Evolutionary conservation across 2,113 vertebrate species (phyloP).

Genomic region (Bucco capensis): DNA sequence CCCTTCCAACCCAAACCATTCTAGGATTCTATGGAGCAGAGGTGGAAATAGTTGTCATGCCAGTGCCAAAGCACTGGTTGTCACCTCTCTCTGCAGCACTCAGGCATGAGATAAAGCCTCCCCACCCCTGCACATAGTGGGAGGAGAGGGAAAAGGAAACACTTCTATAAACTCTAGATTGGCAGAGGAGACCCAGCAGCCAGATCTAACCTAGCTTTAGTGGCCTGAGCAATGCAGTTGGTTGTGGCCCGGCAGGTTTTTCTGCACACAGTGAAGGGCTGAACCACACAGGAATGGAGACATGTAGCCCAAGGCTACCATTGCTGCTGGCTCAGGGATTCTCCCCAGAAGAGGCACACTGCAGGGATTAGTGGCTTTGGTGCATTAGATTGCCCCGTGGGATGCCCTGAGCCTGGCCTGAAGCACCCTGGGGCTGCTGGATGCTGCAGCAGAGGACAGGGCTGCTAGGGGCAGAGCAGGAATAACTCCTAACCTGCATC

Average conservation of each 20-base stretch:
- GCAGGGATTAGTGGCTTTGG: not conserved
- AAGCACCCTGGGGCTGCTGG: not conserved
- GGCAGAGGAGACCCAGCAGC: not conserved
- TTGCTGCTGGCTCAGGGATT: not conserved
- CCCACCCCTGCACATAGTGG: rapidly evolving
- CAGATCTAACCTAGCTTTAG: not conserved
- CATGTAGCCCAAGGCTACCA: not conserved
- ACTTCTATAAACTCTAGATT: not conserved
- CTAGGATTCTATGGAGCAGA: too few species aligned
- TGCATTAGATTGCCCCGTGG: not conserved
- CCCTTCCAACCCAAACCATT: too few species aligned
- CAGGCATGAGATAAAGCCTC: not conserved
- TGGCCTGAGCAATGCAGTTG: not conserved
- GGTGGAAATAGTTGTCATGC: not conserved
- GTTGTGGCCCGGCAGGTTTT: conserved; percentile 7
- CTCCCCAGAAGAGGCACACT: not conserved
- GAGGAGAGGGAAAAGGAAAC: not conserved
- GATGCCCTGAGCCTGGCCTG: not conserved
- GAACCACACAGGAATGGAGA: not conserved
- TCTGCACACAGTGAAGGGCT: not conserved
- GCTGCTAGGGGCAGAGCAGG: not conserved
- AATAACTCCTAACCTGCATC: not conserved
- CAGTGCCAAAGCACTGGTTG: not conserved
- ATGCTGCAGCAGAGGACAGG: not conserved
- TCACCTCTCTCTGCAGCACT: not conserved